phyloP scores from a whole-genome alignment of 1,140 invertebrate species.

The Psilanteris sp. region DNA sequence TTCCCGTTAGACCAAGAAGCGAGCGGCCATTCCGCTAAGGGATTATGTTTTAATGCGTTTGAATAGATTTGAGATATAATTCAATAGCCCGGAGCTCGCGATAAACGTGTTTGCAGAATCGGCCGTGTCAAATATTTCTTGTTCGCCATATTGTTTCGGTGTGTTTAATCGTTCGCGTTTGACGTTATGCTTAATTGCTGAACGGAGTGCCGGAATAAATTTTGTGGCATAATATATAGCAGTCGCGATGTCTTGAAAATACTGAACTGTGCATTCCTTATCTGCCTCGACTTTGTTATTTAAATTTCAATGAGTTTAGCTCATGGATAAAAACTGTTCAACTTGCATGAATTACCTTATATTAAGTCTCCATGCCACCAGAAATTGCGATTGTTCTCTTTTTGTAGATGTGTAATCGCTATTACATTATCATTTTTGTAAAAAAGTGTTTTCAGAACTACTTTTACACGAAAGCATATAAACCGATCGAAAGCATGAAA shows the following conservation, averaged over 20 bases:
- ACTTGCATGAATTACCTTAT: conserved; percentile 71
- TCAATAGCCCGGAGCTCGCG: no score
- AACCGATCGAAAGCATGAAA: conserved; percentile 17
- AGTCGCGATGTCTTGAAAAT: conserved; percentile 42
- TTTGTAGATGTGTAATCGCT: conserved; percentile 40
- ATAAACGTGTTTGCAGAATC: no score
- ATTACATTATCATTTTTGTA: conserved; percentile 54
- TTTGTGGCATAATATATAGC: conserved; percentile 23
- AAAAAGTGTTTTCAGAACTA: conserved; percentile 36
- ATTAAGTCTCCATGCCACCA: conserved; percentile 52
- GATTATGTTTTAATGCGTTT: no score
- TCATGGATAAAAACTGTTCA: conserved; percentile 68
- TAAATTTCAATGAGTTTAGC: conserved; percentile 70
- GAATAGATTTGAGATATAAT: no score
- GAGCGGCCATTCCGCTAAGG: no score
- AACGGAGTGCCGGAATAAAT: conserved; percentile 11
- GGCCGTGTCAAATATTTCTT: no score
- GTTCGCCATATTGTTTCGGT: no score
- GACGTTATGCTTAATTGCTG: conserved; percentile 19
- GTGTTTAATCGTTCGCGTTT: conserved; percentile 15
- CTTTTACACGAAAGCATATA: conserved; percentile 36
- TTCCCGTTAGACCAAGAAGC: no score
- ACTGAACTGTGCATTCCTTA: conserved; percentile 43
- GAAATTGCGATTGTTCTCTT: conserved; percentile 34
- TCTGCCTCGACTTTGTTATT: conserved; percentile 66